These are phyloP conservation scores for Lerista edwardsae DNA, from an alignment of 2,797 vertebrate genomes.

Conservation along the genomic window DNA sequence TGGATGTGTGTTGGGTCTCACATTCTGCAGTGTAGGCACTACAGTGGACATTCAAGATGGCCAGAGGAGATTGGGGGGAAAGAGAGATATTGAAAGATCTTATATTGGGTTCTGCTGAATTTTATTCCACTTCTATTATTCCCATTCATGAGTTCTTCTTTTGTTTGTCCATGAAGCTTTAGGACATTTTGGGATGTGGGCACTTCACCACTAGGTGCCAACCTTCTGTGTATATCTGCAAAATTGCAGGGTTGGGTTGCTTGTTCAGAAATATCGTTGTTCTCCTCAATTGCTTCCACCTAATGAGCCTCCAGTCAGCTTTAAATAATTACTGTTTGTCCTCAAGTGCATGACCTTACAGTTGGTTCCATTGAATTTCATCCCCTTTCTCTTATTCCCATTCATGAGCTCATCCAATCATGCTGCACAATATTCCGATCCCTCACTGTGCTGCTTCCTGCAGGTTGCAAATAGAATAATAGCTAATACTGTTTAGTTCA, in stretches of 20 bases:
- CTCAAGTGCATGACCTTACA: neutral
- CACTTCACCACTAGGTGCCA: neutral
- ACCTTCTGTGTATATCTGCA: neutral
- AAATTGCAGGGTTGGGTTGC: neutral
- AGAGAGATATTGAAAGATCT: too few species aligned
- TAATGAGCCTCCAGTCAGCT: neutral
- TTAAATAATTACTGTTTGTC: neutral
- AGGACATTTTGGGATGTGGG: neutral
- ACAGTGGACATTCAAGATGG: too few species aligned
- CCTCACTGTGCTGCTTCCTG: neutral
- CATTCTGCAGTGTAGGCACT: too few species aligned
- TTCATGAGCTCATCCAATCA: neutral
- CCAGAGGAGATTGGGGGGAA: too few species aligned
- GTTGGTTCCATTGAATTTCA: neutral
- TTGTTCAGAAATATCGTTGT: neutral
- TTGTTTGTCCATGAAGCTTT: too few species aligned
- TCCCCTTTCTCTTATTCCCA: neutral
- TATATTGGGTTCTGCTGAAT: too few species aligned
- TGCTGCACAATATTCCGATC: neutral
- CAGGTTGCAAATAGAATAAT: neutral
- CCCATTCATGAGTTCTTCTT: too few species aligned
- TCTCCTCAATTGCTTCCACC: neutral
- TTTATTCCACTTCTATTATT: too few species aligned
- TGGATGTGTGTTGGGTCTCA: too few species aligned
- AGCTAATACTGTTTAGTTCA: neutral